phyloP scores from a whole-genome alignment of 2,888 invertebrate genomes.

The Geotrupes spiniger region DNA sequence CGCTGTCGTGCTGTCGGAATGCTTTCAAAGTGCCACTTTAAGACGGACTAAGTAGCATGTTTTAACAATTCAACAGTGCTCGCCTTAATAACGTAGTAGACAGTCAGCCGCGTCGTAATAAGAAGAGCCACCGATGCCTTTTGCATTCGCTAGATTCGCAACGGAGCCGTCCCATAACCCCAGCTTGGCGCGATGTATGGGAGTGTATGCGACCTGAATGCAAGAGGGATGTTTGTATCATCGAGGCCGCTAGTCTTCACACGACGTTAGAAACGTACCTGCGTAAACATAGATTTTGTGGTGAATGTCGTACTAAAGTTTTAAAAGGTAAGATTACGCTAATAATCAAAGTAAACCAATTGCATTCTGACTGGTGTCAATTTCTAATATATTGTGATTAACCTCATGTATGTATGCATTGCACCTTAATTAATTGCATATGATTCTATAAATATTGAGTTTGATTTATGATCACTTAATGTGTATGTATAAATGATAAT shows the following conservation, averaged over 20 bases:
- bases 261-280: slow-evolving; percentile 87
- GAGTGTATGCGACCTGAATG: slow-evolving; percentile 79
- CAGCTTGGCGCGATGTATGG: slow-evolving; percentile 82
- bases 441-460: no score
- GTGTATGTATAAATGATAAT: no score
- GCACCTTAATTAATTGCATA: no score
- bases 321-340: slow-evolving; percentile 48
- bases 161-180: slow-evolving; percentile 66
- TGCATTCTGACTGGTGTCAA: no score
- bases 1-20: neutral
- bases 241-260: slow-evolving; percentile 80
- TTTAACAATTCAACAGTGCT: slow-evolving; percentile 52
- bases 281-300: slow-evolving; percentile 90
- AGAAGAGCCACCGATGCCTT: slow-evolving; percentile 85
- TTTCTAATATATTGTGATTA: no score
- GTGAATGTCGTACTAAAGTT: slow-evolving; percentile 91
- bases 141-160: slow-evolving; percentile 89
- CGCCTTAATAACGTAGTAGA: slow-evolving; percentile 75
- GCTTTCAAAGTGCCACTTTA: no score
- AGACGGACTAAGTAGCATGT: no score
- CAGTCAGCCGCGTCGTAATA: slow-evolving; percentile 77
- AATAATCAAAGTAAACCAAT: no score
- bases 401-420: no score
- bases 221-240: slow-evolving; percentile 80
- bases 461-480: no score